Evolutionary conservation across 2,797 vertebrate species (phyloP).

Genomic region (Anguilla megastoma): DNA sequence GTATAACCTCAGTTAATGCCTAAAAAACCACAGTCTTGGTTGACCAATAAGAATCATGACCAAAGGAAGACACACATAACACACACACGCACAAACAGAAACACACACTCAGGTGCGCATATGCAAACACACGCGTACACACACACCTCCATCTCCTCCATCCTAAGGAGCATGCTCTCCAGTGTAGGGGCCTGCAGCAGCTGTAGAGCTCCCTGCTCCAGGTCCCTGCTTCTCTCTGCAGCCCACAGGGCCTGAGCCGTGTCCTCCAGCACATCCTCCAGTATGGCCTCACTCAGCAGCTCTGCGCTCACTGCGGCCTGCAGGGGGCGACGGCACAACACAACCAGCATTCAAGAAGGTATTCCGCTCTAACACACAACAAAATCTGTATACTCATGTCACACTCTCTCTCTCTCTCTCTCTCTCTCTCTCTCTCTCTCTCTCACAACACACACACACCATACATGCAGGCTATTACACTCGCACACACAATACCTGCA

Average conservation of each 20-base stretch:
- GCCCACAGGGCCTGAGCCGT: conserved; percentile 54
- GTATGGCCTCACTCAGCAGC: conserved; percentile 58
- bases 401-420: background rate
- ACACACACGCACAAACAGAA: background rate
- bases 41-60: too few relatives aligned
- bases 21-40: too few relatives aligned
- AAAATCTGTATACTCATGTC: background rate
- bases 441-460: background rate
- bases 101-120: conserved; percentile 33
- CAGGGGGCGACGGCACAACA: background rate
- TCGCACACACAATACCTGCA: too few relatives aligned
- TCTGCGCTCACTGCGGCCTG: conserved; percentile 65
- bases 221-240: conserved; percentile 52
- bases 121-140: conserved; percentile 37
- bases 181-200: conserved; percentile 66
- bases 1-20: too few relatives aligned
- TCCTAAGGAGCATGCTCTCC: conserved; percentile 87
- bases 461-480: too few relatives aligned
- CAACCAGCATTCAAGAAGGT: background rate
- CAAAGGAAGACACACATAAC: too few relatives aligned
- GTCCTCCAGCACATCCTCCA: conserved; percentile 74
- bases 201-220: conserved; percentile 49
- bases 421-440: background rate
- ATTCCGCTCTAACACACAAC: background rate
- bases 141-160: conserved; percentile 94